Evolutionary conservation across 2,113 vertebrate genomes (phyloP).

Genomic region (Ardeotis arabs): DNA sequence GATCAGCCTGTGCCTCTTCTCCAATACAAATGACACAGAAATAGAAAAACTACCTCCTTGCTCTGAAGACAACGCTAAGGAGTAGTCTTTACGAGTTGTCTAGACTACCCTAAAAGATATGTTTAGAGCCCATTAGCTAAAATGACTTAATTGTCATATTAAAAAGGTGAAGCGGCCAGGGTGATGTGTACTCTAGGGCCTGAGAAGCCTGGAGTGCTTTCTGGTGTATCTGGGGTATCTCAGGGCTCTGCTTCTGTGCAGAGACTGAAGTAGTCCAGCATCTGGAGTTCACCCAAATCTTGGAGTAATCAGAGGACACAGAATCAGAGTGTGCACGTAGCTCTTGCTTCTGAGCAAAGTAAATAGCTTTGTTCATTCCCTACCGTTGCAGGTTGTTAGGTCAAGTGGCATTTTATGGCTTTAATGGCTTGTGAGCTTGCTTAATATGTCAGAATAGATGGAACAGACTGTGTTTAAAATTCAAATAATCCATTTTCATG

Average conservation of each 20-base stretch:
- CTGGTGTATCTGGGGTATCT: neutral
- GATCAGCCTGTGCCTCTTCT: neutral
- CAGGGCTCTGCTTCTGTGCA: neutral
- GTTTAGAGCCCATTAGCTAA: neutral
- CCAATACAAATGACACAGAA: neutral
- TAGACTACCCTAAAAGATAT: neutral
- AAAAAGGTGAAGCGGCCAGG: neutral
- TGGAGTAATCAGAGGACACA: too few relatives aligned
- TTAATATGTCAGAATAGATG: neutral
- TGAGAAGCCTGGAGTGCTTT: neutral
- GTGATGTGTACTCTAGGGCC: neutral
- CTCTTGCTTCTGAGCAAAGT: neutral
- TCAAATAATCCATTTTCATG: constrained; percentile 30
- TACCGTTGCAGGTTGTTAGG: neutral
- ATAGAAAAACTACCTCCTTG: neutral
- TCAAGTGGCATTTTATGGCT: neutral
- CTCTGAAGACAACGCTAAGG: neutral
- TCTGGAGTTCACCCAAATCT: neutral
- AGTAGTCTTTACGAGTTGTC: neutral
- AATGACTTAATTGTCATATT: neutral
- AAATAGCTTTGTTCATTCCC: neutral
- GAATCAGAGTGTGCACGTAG: neutral
- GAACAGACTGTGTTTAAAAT: constrained; percentile 45
- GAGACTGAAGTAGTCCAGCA: neutral
- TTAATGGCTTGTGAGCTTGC: neutral